phyloP scores from a whole-genome alignment of 2,113 vertebrate species.

The Engystomops pustulosus region DNA sequence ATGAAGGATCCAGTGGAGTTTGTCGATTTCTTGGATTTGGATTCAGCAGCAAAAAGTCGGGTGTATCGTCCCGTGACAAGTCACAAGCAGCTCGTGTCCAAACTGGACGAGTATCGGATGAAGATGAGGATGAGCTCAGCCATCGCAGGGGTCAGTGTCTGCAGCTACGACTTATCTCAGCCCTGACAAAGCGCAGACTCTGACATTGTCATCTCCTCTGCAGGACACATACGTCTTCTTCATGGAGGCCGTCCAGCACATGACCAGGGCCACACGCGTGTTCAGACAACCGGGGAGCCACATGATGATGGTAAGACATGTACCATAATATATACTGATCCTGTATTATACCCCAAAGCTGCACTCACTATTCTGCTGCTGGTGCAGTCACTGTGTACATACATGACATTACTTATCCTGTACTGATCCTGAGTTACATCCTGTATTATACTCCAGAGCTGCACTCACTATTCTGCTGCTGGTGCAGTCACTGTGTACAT shows the following conservation, averaged over 20 bases:
- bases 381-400: too few relatives aligned
- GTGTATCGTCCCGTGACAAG: constrained; percentile 65
- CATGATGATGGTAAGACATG: constrained; percentile 68
- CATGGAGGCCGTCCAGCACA: constrained; percentile 71
- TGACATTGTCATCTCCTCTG: neutral
- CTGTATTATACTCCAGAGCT: constrained; percentile 6
- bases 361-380: too few relatives aligned
- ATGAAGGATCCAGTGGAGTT: constrained; percentile 65
- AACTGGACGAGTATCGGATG: constrained; percentile 65
- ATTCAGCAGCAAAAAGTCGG: constrained; percentile 60
- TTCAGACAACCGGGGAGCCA: constrained; percentile 69
- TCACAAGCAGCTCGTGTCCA: constrained; percentile 61
- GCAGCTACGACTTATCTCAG: too few relatives aligned
- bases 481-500: too few relatives aligned
- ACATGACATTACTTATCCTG: neutral
- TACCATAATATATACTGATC: too few relatives aligned
- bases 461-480: neutral
- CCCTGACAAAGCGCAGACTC: neutral
- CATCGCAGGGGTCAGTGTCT: constrained; percentile 61
- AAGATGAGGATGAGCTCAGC: constrained; percentile 60
- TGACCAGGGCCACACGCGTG: constrained; percentile 66
- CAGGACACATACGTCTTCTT: constrained; percentile 71
- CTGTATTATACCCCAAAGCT: too few relatives aligned
- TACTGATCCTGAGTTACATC: neutral
- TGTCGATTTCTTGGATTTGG: constrained; percentile 71